Conservation (phyloP, 2,888 invertebrate species). For the Dryobota labecula region DNA sequence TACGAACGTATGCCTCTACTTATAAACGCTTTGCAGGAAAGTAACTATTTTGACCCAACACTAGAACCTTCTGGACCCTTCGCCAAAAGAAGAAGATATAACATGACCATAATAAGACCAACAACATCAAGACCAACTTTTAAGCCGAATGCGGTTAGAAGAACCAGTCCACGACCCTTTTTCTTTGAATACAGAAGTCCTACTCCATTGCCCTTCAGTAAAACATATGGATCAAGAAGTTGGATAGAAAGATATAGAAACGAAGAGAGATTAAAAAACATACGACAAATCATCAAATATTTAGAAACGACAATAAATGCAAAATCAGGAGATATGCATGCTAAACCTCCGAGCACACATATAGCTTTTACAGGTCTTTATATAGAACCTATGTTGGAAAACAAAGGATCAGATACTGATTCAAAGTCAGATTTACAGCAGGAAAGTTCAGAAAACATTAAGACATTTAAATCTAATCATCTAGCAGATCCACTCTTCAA, state of each 20-base stretch:
- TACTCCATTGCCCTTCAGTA: conserved; percentile 84
- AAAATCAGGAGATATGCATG: conserved; percentile 83
- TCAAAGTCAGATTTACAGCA: conserved; percentile 64
- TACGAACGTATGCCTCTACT: conserved; percentile 87
- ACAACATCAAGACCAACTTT: conserved; percentile 64
- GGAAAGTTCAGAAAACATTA: conserved; percentile 72
- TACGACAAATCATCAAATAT: conserved; percentile 85
- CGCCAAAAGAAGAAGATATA: conserved; percentile 62
- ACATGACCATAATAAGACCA: conserved; percentile 59
- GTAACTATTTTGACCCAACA: conserved; percentile 78
- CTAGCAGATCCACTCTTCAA: conserved; percentile 92
- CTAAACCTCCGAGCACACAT: conserved; percentile 75
- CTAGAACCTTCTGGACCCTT: conserved; percentile 70
- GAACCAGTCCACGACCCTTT: conserved; percentile 89
- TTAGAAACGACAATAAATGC: conserved; percentile 86
- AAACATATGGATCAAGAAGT: conserved; percentile 80
- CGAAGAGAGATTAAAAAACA: conserved; percentile 85
- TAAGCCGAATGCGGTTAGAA: conserved; percentile 73
- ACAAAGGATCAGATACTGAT: conserved; percentile 55
- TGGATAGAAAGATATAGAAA: conserved; percentile 87
- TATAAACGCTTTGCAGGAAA: conserved; percentile 87
- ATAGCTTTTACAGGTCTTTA: conserved; percentile 85
- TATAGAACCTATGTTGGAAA: conserved; percentile 76
- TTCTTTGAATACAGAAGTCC: conserved; percentile 83
- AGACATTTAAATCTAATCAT: conserved; percentile 76